Conservation (phyloP, 2,888 invertebrate species). For the Diplazon laetatorius region DNA sequence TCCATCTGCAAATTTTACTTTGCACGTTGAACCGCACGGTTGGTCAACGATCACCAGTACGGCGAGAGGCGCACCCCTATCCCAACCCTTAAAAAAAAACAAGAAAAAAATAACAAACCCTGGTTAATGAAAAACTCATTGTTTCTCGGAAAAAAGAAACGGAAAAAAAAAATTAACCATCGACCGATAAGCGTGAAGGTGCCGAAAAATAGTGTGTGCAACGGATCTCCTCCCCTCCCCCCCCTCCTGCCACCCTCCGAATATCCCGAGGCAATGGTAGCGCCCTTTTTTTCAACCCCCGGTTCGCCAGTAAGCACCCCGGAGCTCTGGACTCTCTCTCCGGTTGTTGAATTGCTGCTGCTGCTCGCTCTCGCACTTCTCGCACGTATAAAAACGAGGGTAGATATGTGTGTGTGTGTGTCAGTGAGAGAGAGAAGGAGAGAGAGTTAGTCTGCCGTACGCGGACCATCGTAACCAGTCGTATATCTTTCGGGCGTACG, state of each 20-base stretch:
- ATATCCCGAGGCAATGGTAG: conserved; percentile 64
- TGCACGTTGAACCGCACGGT: too few relatives aligned
- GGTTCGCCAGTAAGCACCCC: conserved; percentile 29
- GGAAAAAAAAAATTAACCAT: background rate
- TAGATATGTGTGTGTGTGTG: too few relatives aligned
- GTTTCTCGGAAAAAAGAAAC: background rate
- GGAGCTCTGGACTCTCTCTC: conserved; percentile 4
- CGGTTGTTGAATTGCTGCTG: conserved; percentile 43
- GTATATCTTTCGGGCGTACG: conserved; percentile 81
- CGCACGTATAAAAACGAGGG: too few relatives aligned
- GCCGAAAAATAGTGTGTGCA: background rate
- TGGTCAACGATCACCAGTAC: too few relatives aligned
- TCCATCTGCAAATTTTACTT: too few relatives aligned
- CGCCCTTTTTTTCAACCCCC: conserved; percentile 14
- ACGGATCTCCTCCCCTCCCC: too few relatives aligned
- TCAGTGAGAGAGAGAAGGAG: conserved; percentile 30
- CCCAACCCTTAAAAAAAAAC: too few relatives aligned
- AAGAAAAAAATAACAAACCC: too few relatives aligned
- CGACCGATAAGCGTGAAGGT: background rate
- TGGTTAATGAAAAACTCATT: too few relatives aligned
- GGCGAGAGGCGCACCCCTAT: too few relatives aligned
- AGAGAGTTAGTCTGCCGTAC: conserved; percentile 51
- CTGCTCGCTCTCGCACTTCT: conserved; percentile 34
- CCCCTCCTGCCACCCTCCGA: conserved; percentile 17
- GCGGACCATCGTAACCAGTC: conserved; percentile 76